Evolutionary conservation across 2,113 vertebrate genomes (phyloP).

Genomic region (Lophura nycthemera): DNA sequence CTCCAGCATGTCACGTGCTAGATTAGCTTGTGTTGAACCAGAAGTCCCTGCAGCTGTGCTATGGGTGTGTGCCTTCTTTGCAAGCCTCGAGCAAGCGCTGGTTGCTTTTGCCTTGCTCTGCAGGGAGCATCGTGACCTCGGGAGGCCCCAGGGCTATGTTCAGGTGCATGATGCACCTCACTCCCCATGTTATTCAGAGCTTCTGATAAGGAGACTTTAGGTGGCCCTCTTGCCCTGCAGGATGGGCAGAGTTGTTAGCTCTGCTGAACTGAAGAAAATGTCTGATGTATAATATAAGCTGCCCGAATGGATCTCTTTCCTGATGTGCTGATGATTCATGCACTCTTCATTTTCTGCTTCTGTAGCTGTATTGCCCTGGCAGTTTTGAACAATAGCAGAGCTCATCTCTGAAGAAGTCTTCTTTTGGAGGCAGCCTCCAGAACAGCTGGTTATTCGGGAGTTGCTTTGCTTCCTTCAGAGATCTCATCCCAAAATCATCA

Average conservation of each 20-base stretch:
- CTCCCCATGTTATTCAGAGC: fast-evolving
- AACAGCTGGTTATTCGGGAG: background rate
- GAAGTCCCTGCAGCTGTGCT: background rate
- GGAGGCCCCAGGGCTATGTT: background rate
- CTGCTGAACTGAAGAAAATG: background rate
- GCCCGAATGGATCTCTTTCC: background rate
- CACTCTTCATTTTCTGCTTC: background rate
- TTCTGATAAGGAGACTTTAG: background rate
- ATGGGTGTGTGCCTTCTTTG: background rate
- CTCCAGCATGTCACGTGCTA: fast-evolving
- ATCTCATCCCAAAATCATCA: background rate
- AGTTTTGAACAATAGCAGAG: background rate
- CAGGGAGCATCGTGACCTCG: background rate
- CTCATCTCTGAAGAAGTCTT: background rate
- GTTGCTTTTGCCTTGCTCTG: background rate
- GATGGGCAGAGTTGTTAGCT: background rate
- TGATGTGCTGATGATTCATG: background rate
- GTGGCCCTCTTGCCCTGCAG: background rate
- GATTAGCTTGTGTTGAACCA: background rate
- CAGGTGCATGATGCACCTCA: background rate
- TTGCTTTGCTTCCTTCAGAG: background rate
- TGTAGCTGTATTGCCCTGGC: background rate
- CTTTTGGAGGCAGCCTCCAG: background rate
- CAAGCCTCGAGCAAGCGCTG: background rate
- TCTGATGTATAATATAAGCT: background rate